Conservation (phyloP, 92 coral and sea anemone species). For the Epizoanthus ramosus region DNA sequence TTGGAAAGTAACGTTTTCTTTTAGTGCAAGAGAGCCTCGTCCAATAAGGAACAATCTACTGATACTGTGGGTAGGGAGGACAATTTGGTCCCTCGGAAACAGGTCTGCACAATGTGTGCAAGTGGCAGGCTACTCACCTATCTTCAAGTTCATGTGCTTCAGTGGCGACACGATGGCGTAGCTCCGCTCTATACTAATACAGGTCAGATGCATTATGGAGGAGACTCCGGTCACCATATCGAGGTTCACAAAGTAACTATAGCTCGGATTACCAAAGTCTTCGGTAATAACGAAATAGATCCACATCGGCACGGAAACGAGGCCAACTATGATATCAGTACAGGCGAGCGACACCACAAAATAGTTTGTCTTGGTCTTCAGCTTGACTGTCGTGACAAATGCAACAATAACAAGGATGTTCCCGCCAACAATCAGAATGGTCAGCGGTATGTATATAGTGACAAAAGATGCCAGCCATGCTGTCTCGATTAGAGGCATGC, state of each 20-base stretch:
- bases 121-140: conserved; percentile 56
- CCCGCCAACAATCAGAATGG: conserved; percentile 53
- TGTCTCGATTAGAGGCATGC: not conserved
- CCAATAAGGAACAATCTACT: too few species aligned
- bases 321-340: conserved; percentile 82
- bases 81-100: too few species aligned
- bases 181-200: conserved; percentile 94
- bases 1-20: too few species aligned
- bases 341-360: conserved; percentile 86
- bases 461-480: conserved; percentile 56
- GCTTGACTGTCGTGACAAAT: conserved; percentile 70
- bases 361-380: conserved; percentile 88
- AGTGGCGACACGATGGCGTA: conserved; percentile 93
- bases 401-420: conserved; percentile 75
- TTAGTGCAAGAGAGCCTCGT: too few species aligned
- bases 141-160: conserved; percentile 71
- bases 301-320: conserved; percentile 87
- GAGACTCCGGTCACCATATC: conserved; percentile 91
- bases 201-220: conserved; percentile 88
- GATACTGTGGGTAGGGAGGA: too few species aligned
- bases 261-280: conserved; percentile 58
- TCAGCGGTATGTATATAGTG: conserved; percentile 51
- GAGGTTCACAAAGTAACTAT: conserved; percentile 44
- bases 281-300: conserved; percentile 57
- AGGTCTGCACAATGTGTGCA: too few species aligned